A percentile compares a stretch with the other conserved stretches of the same genome.
phyloP scores from a whole-genome alignment of 2,888 invertebrate species.

The Epsilonema sp. region DNA sequence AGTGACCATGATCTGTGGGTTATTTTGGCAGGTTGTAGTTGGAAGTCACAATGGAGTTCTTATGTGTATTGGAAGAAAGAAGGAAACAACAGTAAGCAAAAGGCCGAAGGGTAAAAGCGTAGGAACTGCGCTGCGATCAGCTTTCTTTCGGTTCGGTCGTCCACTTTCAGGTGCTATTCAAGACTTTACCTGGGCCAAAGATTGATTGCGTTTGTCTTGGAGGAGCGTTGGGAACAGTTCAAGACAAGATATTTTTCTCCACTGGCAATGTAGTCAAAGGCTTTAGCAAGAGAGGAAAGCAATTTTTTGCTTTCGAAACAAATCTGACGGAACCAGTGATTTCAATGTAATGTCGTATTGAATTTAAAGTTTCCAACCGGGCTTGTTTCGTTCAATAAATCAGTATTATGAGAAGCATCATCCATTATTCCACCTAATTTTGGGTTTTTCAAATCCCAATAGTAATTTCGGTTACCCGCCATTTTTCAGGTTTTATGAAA shows the following conservation, averaged over 20 bases:
- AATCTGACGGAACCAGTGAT: constrained; percentile 68
- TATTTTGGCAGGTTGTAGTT: constrained; percentile 24
- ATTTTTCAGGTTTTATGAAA: no score
- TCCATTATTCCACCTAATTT: no score
- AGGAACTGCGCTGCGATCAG: background rate
- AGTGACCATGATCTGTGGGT: no score
- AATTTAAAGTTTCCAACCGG: no score
- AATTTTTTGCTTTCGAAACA: constrained; percentile 74
- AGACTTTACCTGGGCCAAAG: constrained; percentile 52
- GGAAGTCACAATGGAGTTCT: constrained; percentile 25
- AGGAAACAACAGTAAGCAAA: constrained; percentile 10
- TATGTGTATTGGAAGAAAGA: constrained; percentile 20
- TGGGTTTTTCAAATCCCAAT: no score
- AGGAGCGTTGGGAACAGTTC: constrained; percentile 45
- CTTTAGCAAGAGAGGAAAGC: constrained; percentile 74
- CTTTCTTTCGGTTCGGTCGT: background rate
- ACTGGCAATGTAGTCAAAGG: constrained; percentile 68
- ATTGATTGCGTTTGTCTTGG: constrained; percentile 52
- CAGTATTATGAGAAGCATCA: no score
- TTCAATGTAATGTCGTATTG: constrained; percentile 69
- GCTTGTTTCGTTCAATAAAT: no score
- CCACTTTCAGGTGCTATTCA: constrained; percentile 34
- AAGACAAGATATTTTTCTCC: constrained; percentile 69
- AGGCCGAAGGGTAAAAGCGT: background rate
- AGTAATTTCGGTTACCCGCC: no score